These are phyloP conservation scores for Busseola fusca DNA, from an alignment of 2,888 invertebrate species.

Conservation along the genomic window DNA sequence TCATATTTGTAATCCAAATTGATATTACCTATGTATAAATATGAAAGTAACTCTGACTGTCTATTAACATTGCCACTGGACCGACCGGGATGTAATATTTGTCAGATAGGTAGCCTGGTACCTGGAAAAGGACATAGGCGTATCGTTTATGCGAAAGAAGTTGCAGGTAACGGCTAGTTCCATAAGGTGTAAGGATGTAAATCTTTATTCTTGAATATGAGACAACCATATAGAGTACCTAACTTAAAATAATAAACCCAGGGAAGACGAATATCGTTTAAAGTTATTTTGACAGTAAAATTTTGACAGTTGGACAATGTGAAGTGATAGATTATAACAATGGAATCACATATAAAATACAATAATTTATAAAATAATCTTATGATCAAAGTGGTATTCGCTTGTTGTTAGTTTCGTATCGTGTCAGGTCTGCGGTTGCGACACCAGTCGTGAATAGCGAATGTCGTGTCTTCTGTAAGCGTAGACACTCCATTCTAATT, in stretches of 20 bases:
- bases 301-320: too few species aligned
- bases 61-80: background rate
- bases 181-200: too few species aligned
- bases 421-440: slow-evolving; percentile 14
- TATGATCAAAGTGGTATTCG: slow-evolving; percentile 14
- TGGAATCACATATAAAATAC: too few species aligned
- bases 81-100: background rate
- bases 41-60: background rate
- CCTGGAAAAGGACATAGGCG: background rate
- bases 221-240: too few species aligned
- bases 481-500: slow-evolving; percentile 35
- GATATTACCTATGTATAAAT: background rate
- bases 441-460: slow-evolving; percentile 39
- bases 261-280: too few species aligned
- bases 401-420: slow-evolving; percentile 12
- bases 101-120: background rate
- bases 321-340: too few species aligned
- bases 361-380: background rate
- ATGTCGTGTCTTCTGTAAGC: slow-evolving; percentile 25
- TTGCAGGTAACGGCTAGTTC: background rate
- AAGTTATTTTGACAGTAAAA: too few species aligned
- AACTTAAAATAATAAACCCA: too few species aligned
- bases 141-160: background rate
- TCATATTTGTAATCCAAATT: background rate
- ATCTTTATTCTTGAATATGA: too few species aligned